Evolutionary conservation across 1,140 invertebrate species (phyloP).

Genomic region (Triops longicaudatus): DNA sequence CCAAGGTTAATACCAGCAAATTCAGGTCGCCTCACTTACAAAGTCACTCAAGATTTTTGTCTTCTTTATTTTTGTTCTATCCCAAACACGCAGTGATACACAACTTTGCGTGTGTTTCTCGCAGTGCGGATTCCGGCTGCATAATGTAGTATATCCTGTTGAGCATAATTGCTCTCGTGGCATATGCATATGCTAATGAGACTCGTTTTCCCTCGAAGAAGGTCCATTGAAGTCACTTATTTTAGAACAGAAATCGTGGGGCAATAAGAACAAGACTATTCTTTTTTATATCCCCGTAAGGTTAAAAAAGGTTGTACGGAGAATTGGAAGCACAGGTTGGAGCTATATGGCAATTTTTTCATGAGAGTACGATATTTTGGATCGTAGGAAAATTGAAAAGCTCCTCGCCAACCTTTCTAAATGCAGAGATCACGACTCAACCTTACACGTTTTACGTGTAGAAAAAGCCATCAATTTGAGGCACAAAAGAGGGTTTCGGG

Average conservation of each 20-base stretch:
- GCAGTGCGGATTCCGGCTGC: constrained; percentile 9
- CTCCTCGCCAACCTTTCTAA: neutral
- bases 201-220: neutral
- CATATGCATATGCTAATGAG: constrained; percentile 9
- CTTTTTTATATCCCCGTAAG: neutral
- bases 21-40: neutral
- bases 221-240: neutral
- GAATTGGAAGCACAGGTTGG: neutral
- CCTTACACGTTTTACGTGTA: constrained; percentile 6
- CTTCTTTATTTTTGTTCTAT: neutral
- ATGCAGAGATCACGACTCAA: neutral
- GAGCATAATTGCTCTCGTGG: constrained; percentile 11
- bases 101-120: neutral
- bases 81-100: neutral
- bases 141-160: constrained; percentile 13
- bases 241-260: neutral
- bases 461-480: constrained; percentile 12
- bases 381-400: neutral
- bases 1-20: constrained; percentile 6
- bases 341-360: neutral
- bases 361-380: neutral
- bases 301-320: no score
- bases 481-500: neutral
- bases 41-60: neutral
- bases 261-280: neutral